Percentiles rank a stretch among this genome's conserved stretches.
Conservation (phyloP, 2,113 vertebrate genomes). For the Archocentrus centrarchus region DNA sequence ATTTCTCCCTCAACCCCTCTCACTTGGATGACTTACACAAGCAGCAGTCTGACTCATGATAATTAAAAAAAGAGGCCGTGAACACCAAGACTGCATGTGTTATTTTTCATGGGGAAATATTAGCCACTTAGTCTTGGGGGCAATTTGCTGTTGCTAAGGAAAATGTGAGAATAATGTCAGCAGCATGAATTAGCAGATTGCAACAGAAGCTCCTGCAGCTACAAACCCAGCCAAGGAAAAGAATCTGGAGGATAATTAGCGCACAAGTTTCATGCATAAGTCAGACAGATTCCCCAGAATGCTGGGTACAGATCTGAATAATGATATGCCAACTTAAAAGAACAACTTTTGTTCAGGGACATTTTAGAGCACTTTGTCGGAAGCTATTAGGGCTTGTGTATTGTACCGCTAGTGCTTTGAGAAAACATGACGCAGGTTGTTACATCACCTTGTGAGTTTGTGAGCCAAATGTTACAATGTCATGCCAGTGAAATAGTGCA, state of each 20-base stretch:
- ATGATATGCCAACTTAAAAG: constrained; percentile 40
- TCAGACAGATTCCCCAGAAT: constrained; percentile 37
- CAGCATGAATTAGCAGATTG: constrained; percentile 67
- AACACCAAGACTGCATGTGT: constrained; percentile 6
- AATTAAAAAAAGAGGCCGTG: constrained; percentile 32
- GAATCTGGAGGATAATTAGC: constrained; percentile 56
- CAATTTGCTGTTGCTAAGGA: constrained; percentile 46
- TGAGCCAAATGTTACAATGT: constrained; percentile 57
- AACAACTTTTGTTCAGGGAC: constrained; percentile 34
- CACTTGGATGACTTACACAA: constrained; percentile 4
- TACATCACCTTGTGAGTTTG: constrained; percentile 55
- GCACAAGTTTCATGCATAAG: constrained; percentile 48
- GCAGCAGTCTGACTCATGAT: constrained; percentile 34
- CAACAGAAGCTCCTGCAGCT: constrained; percentile 57
- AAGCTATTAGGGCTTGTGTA: constrained; percentile 43
- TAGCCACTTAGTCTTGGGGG: constrained; percentile 23
- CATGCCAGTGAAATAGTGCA: constrained; percentile 25
- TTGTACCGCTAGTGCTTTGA: constrained; percentile 13
- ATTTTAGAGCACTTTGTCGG: constrained; percentile 49
- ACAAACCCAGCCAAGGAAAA: constrained; percentile 31
- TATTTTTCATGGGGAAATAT: constrained; percentile 31
- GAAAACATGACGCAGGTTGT: constrained; percentile 56
- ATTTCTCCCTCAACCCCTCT: not conserved
- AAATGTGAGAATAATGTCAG: constrained; percentile 54
- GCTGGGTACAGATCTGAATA: constrained; percentile 39